Percentiles rank a stretch among this genome's conserved stretches.
Conservation (phyloP, 1,140 invertebrate genomes). For the Aricia agestis region DNA sequence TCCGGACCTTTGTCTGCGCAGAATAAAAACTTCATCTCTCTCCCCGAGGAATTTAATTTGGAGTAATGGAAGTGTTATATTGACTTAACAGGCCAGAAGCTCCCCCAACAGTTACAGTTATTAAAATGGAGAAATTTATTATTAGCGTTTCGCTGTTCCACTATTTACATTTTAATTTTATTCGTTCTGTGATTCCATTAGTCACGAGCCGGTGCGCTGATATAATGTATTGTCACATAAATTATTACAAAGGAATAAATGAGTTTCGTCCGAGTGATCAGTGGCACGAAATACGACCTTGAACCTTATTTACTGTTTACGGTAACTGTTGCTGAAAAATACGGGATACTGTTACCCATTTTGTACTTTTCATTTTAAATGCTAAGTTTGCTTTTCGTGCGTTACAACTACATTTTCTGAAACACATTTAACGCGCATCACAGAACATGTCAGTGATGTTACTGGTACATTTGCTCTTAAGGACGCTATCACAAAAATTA, state of each 20-base stretch:
- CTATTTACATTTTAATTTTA: conserved; percentile 76
- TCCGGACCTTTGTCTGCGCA: conserved; percentile 60
- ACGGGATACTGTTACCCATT: too few relatives aligned
- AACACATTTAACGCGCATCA: too few relatives aligned
- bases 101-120: conserved; percentile 72
- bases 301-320: background rate
- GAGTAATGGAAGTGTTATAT: conserved; percentile 76
- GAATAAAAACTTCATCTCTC: conserved; percentile 74
- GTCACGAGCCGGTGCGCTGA: conserved; percentile 61
- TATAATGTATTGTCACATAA: conserved; percentile 50
- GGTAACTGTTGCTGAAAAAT: background rate
- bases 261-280: background rate
- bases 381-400: too few relatives aligned
- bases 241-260: conserved; percentile 20
- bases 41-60: conserved; percentile 75
- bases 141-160: conserved; percentile 70
- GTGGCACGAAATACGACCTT: background rate
- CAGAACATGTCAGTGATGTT: too few relatives aligned
- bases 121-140: conserved; percentile 76
- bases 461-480: too few relatives aligned
- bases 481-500: too few relatives aligned
- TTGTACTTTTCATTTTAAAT: too few relatives aligned
- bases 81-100: conserved; percentile 74
- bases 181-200: conserved; percentile 74
- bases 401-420: too few relatives aligned